A percentile compares a stretch with the other conserved stretches of the same genome.
Evolutionary conservation across 2,797 vertebrate genomes (phyloP).

Genomic region (Balearica regulorum): DNA sequence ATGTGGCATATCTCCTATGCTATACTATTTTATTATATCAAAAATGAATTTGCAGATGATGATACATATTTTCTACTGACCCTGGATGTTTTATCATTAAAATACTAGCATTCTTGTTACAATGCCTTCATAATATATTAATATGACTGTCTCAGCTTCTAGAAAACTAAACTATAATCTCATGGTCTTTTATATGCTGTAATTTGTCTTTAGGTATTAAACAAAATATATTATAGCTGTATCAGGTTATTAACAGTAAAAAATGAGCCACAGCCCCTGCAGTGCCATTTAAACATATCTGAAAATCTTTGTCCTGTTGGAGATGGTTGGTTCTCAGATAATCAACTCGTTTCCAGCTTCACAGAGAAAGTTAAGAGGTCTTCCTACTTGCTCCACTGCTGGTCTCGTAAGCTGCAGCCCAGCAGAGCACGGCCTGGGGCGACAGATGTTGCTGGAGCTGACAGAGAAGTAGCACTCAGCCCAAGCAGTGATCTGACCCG

Average conservation of each 20-base stretch:
- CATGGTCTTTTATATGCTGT: background rate
- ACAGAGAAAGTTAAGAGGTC: background rate
- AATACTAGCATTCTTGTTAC: background rate
- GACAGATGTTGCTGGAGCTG: background rate
- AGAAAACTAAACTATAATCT: conserved; percentile 8
- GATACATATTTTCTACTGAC: conserved; percentile 6
- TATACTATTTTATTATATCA: background rate
- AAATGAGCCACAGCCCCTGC: background rate
- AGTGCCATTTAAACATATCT: background rate
- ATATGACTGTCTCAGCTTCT: background rate
- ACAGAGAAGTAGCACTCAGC: background rate
- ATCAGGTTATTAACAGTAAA: conserved; percentile 28
- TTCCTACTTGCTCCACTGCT: background rate
- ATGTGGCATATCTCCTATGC: background rate
- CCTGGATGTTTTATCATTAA: conserved; percentile 17
- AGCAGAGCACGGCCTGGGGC: background rate
- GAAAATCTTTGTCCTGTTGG: background rate
- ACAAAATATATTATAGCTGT: background rate
- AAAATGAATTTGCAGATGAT: conserved; percentile 1
- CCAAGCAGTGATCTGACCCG: background rate
- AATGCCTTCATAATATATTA: conserved; percentile 7
- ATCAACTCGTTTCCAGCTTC: background rate
- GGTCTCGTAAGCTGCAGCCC: background rate
- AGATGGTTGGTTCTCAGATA: background rate
- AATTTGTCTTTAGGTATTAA: background rate